These are phyloP conservation scores for Odontocerum albicorne DNA, from an alignment of 2,888 invertebrate species.

Conservation along the genomic window DNA sequence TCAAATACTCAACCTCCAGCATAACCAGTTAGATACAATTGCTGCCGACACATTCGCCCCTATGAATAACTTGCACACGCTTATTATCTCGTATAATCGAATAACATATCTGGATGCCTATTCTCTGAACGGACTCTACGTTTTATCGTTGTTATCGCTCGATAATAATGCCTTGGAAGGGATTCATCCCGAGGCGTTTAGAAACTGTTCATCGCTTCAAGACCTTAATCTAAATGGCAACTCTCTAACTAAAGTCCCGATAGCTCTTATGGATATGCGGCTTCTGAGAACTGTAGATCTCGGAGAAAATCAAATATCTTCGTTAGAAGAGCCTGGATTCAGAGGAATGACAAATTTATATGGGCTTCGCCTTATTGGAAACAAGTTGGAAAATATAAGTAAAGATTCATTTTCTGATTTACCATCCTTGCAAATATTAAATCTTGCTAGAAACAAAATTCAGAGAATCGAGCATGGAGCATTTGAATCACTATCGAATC, in stretches of 20 bases:
- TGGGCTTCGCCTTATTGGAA: conserved; percentile 85
- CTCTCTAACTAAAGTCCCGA: conserved; percentile 75
- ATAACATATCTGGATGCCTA: conserved; percentile 83
- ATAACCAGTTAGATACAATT: conserved; percentile 81
- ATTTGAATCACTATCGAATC: conserved; percentile 75
- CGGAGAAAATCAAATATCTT: conserved; percentile 85
- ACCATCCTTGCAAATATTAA: conserved; percentile 81
- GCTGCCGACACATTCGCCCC: conserved; percentile 87
- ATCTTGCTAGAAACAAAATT: conserved; percentile 85
- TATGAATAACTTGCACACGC: conserved; percentile 89
- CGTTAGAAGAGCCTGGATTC: conserved; percentile 80
- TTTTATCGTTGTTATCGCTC: conserved; percentile 79
- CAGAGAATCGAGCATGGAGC: conserved; percentile 76
- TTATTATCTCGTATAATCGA: conserved; percentile 84
- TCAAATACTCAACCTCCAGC: conserved; percentile 82
- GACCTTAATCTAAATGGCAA: conserved; percentile 90
- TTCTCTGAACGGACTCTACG: conserved; percentile 85
- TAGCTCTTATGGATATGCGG: conserved; percentile 82
- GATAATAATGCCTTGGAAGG: conserved; percentile 84
- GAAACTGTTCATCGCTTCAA: conserved; percentile 87
- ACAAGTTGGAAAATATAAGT: conserved; percentile 80
- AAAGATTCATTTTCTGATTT: conserved; percentile 78
- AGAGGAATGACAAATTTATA: conserved; percentile 83
- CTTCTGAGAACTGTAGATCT: conserved; percentile 85
- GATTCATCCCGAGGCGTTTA: conserved; percentile 85